Base-by-base conservation (phyloP, 2,797 vertebrate genomes). In the Poeciliopsis infans region DNA sequence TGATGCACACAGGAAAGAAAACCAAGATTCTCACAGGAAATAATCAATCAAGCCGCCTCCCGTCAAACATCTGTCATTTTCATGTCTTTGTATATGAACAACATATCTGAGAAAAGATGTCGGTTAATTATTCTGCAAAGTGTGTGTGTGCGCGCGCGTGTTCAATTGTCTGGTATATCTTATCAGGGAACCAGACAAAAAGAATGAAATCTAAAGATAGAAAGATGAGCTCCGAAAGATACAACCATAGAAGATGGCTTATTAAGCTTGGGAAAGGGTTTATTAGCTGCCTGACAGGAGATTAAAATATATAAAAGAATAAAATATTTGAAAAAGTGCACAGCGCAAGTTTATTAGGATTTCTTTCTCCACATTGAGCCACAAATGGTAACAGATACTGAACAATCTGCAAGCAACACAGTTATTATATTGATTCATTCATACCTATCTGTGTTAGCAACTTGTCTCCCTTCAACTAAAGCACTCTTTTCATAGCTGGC, bases 41-140 rank as follows among this genome's bases (percentile, higher is more conserved):
- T 66, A 83, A 85, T 90, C 81, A 64, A 82, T 92, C 87, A 90
- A 77, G 87, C 72, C 68, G 72, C 25, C 46, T 86, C 80, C 84
- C 61, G 72, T 83, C 71, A 85, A 78, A 81, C 84, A 82, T 83
- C 86, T 79, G 80, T 88, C 87, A 86, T 59, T 33, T 68, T 78
- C 68, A 55, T 0, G 39, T 68, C 76, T 87, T 87, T 81, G 79
- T 82, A 55, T 86, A 12, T 47, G 51, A 39, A 53, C 81, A 75
- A 74, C 71, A 80, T 74, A 84, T 78, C 51, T 72, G 57, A 76
- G 11, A n/a, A 23, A 55, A 74, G 71, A 82, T 8, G 77, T 72
- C 78, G 57, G 55, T 77, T 83, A 25, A 83, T 86, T 81, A 75
- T 81, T 12, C 74, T 68, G 53, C 73, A 77, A 59, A 64, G 68